Evolutionary conservation across 2,113 vertebrate genomes (phyloP), one percentile per base, ranked within the genome.

Genomic region (Irena cyanogastra): DNA sequence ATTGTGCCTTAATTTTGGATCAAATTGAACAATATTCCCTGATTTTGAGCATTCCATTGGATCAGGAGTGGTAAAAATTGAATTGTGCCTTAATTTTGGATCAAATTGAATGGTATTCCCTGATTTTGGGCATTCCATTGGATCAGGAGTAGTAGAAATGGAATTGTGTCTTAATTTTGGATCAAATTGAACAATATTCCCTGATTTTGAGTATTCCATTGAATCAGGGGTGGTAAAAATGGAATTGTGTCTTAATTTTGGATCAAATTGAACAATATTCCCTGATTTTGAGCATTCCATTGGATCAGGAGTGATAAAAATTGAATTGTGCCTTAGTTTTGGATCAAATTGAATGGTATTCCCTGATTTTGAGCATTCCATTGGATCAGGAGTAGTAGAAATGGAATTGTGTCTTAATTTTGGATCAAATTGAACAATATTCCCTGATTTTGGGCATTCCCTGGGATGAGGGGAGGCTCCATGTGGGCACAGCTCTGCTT

Each of bases 191-290:
- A 11, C 6, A 68, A 15, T 35, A 49, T 20, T 68, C 24, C 7
- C 33, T 20, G 24, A 3, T 42, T 71, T 5, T 2, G 9, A 1
- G 35, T 2, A 13, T 13, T 53, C 3, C 8, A 6, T 31, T 17
- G 27, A 15, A 2, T 53, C 3, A 10, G 11, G 28, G 8, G 5
- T 31, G 37, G 8, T 31, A 21, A 97, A 94, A 41, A 56, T 11
- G 1, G 1, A 61, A 18, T 8, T 6, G 11, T 21, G 21, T 4
- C 5, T 22, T 10, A 4, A 14, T 23, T 44, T n/a, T 0, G 0
- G 17, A 2, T 41, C 1, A 53, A 9, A 42, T 9, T 54, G 1
- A 24, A 9, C 3, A 15, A 11, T 2, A 21, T 3, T 33, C 37
- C 7, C 0, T n/a, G 10, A 6, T 53, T 24, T 6, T 0, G 22